A percentile compares a stretch with the other conserved stretches of the same genome.
These are phyloP conservation scores for Mico argentatus DNA, from an alignment of 2,797 vertebrate species.

Conservation along the genomic window DNA sequence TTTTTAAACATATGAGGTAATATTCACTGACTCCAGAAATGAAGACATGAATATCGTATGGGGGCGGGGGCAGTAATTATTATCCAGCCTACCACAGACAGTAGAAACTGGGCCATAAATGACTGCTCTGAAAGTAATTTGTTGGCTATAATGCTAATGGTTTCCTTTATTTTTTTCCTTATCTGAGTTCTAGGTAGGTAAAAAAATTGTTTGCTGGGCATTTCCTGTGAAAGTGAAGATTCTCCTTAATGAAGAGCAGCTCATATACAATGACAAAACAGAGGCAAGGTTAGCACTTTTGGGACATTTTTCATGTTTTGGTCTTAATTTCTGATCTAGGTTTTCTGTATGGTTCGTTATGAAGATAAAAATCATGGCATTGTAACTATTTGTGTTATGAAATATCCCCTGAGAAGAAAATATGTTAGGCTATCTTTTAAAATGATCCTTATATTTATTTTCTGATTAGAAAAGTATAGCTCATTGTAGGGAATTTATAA, in stretches of 20 bases:
- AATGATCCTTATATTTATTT: constrained; percentile 38
- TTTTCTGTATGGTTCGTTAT: background rate
- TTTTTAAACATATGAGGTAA: background rate
- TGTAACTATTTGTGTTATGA: constrained; percentile 2
- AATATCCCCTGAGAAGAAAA: background rate
- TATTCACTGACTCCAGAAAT: background rate
- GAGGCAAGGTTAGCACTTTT: background rate
- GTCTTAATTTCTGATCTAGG: constrained; percentile 2
- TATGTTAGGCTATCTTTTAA: background rate
- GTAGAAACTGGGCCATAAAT: background rate
- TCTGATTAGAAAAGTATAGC: constrained; percentile 22
- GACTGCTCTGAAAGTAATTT: background rate
- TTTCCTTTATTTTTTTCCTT: background rate
- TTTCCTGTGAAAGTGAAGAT: background rate
- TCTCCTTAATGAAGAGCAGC: background rate
- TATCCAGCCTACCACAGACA: background rate
- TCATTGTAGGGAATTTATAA: constrained; percentile 43
- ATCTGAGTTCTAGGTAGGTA: background rate
- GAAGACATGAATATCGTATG: background rate
- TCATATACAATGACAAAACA: background rate
- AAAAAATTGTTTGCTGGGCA: background rate
- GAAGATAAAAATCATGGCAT: background rate
- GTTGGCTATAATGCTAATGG: background rate
- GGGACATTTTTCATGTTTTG: background rate
- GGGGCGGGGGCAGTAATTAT: background rate